Base-by-base conservation (phyloP, 2,797 vertebrate species). In the Molossus molossus region DNA sequence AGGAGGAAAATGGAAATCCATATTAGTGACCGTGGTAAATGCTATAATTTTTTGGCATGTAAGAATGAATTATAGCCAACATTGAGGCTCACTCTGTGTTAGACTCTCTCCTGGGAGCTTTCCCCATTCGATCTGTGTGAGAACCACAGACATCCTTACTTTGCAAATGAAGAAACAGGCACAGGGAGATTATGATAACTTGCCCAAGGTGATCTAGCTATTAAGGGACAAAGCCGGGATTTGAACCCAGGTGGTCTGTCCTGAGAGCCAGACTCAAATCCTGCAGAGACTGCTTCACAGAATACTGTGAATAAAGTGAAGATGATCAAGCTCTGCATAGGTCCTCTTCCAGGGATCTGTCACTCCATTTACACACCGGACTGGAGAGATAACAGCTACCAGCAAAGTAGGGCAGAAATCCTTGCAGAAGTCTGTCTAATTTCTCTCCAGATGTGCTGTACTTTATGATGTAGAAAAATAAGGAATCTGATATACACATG, bases 401-500 rank as follows among this genome's bases (percentile, higher is more conserved):
- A 67, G 9, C 14, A 62, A 60, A 70, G 10, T 12, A 25, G 48
- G 29, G 13, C 8, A 23, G 6, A 37, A 69, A 12, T 53, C 62
- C 45, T 37, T 82, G 18, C 11, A 60, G 27, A 50, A 58, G 25
- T 76, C 40, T 92, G n/a, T 77, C 53, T 92, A 60, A 67, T 58
- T 86, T 88, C 77, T 88, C 25, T 90, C 33, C 87, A n/a, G 58
- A 82, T 85, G 50, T 62, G 53, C 45, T 58, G 58, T 67, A 84
- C 23, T 87, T 96, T 37, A 90, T 5, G 37, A 93, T 58, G 37
- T 14, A 92, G 58, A 60, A 82, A 97, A 96, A 91, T 27, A 94
- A 85, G 64, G 58, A 95, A 93, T 81, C 33, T 53, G 91, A 87
- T 50, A 91, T 86, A 85, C 53, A 91, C 53, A 91, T 77, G 65